Base-by-base conservation (phyloP, 1,140 invertebrate genomes). In the Galendromus occidentalis region DNA sequence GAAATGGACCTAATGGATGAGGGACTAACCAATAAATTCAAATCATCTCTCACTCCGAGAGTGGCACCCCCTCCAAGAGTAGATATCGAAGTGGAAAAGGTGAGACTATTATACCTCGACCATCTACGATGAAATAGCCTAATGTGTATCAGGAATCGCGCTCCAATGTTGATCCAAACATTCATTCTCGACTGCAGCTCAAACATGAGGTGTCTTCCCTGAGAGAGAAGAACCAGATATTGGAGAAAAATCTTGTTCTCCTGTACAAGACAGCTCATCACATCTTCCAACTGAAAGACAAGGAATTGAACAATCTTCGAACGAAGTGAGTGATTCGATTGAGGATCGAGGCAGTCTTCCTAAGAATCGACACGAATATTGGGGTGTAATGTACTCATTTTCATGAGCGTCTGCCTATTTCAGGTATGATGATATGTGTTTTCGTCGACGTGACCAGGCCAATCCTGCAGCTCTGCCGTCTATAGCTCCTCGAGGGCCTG, bases 1-100 rank as follows among this genome's bases (percentile, higher is more conserved):
- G 33, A 39, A 59, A 59, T 59, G 51, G 51, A 59, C 9, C 51
- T 59, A 4, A 59, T 59, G 51, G 51, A 59, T 22, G 51, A 59
- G 25, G 51, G 51, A 2, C 51, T 59, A 14, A 59, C 51, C n/a
- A 59, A 59, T 9, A 59, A 59, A 9, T 59, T 59, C 22, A 59
- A 59, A 22, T 14, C 25, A 22, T 20, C 17, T 1, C n/a, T 25
- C 20, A 22, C 25, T 9, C 33, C 33, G 9, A 39, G 9, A 9
- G 4, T 9, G 9, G 33, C 33, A 9, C 33, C 33, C 33, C 33
- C 9, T 39, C 33, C 33, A 4, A 4, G 33, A 4, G 33, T 39
- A 4, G 33, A 39, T 39, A 39, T 39, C 4, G 33, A 39, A 39
- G 33, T 39, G 4, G 33, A 6, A 9, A 39, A 39, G 33, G 33